Evolutionary conservation across 2,113 vertebrate genomes (phyloP), one percentile per base, ranked within the genome.

Genomic region (Phaetusa simplex): DNA sequence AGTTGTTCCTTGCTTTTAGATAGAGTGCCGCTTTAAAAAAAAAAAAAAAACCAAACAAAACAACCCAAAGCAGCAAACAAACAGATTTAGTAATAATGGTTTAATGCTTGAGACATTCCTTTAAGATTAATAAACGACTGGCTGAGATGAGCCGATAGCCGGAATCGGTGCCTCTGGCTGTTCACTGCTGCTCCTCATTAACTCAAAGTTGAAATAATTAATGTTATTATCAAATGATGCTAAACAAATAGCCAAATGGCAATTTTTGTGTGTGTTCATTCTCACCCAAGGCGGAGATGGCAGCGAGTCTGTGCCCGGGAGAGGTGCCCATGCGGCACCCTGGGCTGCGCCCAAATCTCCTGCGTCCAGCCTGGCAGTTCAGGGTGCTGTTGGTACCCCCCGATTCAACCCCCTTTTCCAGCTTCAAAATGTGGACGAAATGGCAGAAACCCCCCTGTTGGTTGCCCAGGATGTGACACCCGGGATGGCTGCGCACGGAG

Each of bases 401-500:
- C 0, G 1, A 5, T 55, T 50, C 38, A 65, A 59, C 29, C 42
- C 22, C 13, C 13, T 6, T 12, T 62, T 72, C 43, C 71, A 47
- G 61, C 9, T 65, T 58, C 59, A 69, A 9, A 55, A 21, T 11
- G 29, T 50, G 58, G 67, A 82, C 22, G 42, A 34, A 66, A 40
- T 66, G 3, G 3, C 36, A 36, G 26, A 42, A 55, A 43, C 30
- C 3, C 15, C 15, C 21, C 5, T 9, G 4, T 5, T 0, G 9
- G 5, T 74, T 59, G 61, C 9, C 43, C 6, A 11, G 67, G 32
- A 29, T 42, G 9, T 71, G 13, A 12, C 53, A 19, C 17, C 4
- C 0, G 0, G 36, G 43, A 29, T 14, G 9, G 72, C 5, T 0
- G 22, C 2, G 0, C 17, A 3, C 14, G 14, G 43, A 9, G 55